A percentile compares a stretch with the other conserved stretches of the same genome.
Evolutionary conservation across 2,797 vertebrate species (phyloP).

Genomic region (Peromyscus nudipes): DNA sequence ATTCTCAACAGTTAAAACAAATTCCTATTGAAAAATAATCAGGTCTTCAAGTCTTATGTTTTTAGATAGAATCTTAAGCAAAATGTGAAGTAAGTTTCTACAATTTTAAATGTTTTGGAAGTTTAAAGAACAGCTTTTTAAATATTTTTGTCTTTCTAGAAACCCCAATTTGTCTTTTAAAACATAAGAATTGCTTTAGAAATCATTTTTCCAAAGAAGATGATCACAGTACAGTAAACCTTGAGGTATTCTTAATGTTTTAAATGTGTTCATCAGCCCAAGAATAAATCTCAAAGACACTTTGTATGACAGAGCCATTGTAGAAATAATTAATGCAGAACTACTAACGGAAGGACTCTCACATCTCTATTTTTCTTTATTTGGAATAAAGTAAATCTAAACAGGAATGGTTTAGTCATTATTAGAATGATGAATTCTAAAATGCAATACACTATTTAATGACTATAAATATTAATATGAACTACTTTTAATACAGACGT

Average conservation of each 20-base stretch:
- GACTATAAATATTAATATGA: conserved; percentile 10
- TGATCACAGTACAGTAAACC: neutral
- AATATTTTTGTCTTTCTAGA: neutral
- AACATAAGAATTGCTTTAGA: neutral
- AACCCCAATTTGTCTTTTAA: neutral
- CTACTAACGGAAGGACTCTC: neutral
- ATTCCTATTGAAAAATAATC: neutral
- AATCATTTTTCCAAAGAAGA: neutral
- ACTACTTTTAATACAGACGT: neutral
- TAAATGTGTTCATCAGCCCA: neutral
- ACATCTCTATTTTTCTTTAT: neutral
- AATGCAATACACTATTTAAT: neutral
- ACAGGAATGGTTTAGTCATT: neutral
- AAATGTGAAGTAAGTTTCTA: neutral
- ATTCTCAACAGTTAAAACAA: conserved; percentile 13
- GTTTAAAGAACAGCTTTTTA: neutral
- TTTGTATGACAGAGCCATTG: neutral
- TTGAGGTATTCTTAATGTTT: neutral
- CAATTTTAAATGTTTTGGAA: neutral
- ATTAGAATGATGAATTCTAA: neutral
- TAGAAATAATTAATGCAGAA: neutral
- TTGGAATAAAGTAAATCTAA: neutral
- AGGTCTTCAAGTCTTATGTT: neutral
- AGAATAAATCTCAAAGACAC: neutral
- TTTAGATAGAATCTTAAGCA: neutral